Base-by-base conservation (phyloP, 2,888 invertebrate species). In the Ichneumon xanthorius region DNA sequence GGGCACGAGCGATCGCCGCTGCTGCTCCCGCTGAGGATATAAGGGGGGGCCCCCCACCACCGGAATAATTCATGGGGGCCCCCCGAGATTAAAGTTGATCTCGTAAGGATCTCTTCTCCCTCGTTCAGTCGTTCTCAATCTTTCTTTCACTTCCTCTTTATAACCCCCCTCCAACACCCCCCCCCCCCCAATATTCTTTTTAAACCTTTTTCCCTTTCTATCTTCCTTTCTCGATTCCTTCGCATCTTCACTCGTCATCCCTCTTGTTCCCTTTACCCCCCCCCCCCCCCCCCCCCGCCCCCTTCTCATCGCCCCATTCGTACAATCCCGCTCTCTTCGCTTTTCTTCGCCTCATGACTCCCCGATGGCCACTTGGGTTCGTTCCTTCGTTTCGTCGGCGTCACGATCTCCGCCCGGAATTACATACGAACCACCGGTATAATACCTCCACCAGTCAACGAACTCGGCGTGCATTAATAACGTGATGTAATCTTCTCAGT, bases 401-500 rank as follows among this genome's bases (percentile, higher is more conserved):
- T 87, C 87, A 87, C 86, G 88, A 90, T 90, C 88, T 82, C 82
- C 86, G 77, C 82, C 86, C 85, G 89, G 90, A 89, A 89, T 90
- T 89, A 90, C 89, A 87, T 86, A 87, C 83, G 81, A 83, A 85
- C 80, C 83, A 79, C 72, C 73, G 71, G 76, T 76, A 87, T 84
- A 86, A 86, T 85, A 81, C 79, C 81, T 75, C 55, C 75, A 80
- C 86, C 90, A 92, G 92, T 92, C 92, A 91, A 91, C 89, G 92
- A 92, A 92, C 92, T 86, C 90, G 78, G 73, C 86, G 87, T 89
- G 90, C 91, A 92, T 93, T 93, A 93, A 93, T 93, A 92, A 91
- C 91, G 87, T 92, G 92, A 93, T 91, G 92, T 91, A 93, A 92
- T 91, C 90, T 90, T 79, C 87, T 73, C 84, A 71, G 84, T 86